Conservation (phyloP, 2,888 invertebrate genomes). For the Pseudeuparius sepicola region DNA sequence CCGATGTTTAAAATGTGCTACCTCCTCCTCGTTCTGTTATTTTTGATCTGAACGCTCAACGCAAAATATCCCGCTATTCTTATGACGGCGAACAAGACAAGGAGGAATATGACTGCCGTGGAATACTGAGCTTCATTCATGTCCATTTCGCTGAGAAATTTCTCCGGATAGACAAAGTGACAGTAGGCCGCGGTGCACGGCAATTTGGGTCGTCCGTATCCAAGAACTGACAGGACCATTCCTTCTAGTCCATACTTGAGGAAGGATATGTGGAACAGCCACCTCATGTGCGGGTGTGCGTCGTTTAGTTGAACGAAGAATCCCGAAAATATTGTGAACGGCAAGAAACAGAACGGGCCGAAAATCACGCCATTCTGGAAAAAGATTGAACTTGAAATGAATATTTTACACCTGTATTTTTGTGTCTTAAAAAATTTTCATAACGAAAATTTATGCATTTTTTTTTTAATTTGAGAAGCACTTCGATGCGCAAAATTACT, state of each 20-base stretch:
- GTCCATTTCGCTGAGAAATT: constrained; percentile 66
- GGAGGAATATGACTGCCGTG: constrained; percentile 53
- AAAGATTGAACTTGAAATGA: too few species aligned
- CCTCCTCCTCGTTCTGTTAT: too few species aligned
- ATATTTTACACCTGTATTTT: too few species aligned
- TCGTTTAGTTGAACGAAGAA: constrained; percentile 81
- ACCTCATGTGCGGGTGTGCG: constrained; percentile 65
- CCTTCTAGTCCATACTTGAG: constrained; percentile 84
- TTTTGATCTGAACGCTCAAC: constrained; percentile 45
- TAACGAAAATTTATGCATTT: too few species aligned
- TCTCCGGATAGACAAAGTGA: constrained; percentile 57
- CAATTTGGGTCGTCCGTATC: constrained; percentile 64
- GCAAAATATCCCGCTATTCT: constrained; percentile 56
- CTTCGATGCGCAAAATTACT: too few species aligned
- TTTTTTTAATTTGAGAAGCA: too few species aligned
- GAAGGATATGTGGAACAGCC: constrained; percentile 83
- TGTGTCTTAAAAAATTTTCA: too few species aligned
- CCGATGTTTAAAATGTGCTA: too few species aligned
- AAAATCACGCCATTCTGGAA: constrained; percentile 80
- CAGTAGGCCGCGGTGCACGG: constrained; percentile 68
- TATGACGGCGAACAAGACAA: constrained; percentile 51
- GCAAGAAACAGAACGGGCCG: constrained; percentile 79
- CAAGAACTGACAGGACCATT: constrained; percentile 69
- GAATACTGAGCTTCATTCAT: constrained; percentile 58
- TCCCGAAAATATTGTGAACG: constrained; percentile 85